Percentiles rank a stretch among this genome's conserved stretches.
Evolutionary conservation across 2,797 vertebrate genomes (phyloP).

Genomic region (Oryzias dopingdopingensis): DNA sequence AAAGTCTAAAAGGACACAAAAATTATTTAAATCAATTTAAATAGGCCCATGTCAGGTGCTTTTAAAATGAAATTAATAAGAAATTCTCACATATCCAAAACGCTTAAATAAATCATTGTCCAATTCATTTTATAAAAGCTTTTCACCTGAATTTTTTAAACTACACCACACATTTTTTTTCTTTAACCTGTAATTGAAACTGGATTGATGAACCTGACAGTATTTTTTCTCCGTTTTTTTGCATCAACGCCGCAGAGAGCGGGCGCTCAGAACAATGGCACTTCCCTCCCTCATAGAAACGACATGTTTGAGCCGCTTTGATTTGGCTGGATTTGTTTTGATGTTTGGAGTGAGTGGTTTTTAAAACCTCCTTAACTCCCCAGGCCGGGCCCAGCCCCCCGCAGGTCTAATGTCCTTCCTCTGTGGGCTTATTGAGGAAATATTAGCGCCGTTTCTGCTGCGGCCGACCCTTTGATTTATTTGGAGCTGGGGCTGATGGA

Average conservation of each 20-base stretch:
- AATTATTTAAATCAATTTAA: too few relatives aligned
- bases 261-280: constrained; percentile 47
- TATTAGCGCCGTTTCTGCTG: constrained; percentile 75
- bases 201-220: neutral
- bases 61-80: too few relatives aligned
- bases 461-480: constrained; percentile 78
- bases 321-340: constrained; percentile 76
- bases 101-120: too few relatives aligned
- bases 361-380: constrained; percentile 79
- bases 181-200: constrained; percentile 3
- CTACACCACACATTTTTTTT: neutral
- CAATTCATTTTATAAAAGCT: too few relatives aligned
- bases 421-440: constrained; percentile 79
- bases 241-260: constrained; percentile 9
- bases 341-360: constrained; percentile 77
- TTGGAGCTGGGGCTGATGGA: constrained; percentile 70
- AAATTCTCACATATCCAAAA: too few relatives aligned
- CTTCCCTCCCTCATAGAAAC: constrained; percentile 38
- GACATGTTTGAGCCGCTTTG: constrained; percentile 71
- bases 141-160: neutral
- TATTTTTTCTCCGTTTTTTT: constrained; percentile 8
- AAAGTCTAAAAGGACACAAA: too few relatives aligned
- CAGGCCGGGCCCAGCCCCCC: constrained; percentile 63
- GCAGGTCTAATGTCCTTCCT: constrained; percentile 78
- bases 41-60: too few relatives aligned